phyloP scores from a whole-genome alignment of 2,113 vertebrate genomes.

The Craseonycteris thonglongyai region DNA sequence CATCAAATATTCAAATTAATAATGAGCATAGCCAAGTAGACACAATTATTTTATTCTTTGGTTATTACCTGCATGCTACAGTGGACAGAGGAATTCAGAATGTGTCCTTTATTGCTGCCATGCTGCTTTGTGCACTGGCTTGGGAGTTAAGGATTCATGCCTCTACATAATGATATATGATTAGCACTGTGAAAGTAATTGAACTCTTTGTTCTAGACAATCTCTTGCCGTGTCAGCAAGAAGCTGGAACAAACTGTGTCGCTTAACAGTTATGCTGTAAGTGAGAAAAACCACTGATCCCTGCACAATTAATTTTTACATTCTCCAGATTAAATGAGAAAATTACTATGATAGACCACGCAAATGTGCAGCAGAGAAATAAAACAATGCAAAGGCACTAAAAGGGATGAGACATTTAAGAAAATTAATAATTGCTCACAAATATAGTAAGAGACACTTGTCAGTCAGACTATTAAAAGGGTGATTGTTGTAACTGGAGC shows the following conservation, averaged over 20 bases:
- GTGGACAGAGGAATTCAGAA: background rate
- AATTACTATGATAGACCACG: slow-evolving; percentile 71
- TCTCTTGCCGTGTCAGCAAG: slow-evolving; percentile 56
- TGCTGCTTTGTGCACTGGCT: background rate
- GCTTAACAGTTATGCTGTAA: slow-evolving; percentile 59
- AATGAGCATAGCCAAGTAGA: background rate
- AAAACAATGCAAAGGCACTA: slow-evolving; percentile 53
- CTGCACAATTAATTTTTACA: slow-evolving; percentile 72
- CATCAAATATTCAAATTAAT: slow-evolving; percentile 50
- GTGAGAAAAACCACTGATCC: slow-evolving; percentile 60
- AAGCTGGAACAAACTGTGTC: slow-evolving; percentile 57
- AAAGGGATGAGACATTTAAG: slow-evolving; percentile 55
- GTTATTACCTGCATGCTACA: slow-evolving; percentile 28
- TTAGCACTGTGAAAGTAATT: slow-evolving; percentile 57
- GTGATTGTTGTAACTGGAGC: slow-evolving; percentile 47
- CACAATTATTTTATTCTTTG: slow-evolving; percentile 37
- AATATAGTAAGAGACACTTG: slow-evolving; percentile 76
- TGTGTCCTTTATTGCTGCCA: slow-evolving; percentile 18
- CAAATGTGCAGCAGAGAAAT: slow-evolving; percentile 65
- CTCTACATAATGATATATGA: slow-evolving; percentile 43
- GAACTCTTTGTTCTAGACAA: slow-evolving; percentile 56
- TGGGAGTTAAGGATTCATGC: slow-evolving; percentile 26
- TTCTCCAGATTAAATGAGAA: slow-evolving; percentile 70
- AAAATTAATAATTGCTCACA: slow-evolving; percentile 66
- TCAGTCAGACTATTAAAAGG: slow-evolving; percentile 71